phyloP scores from a whole-genome alignment of 1,140 invertebrate genomes.

The Pygmarrhopalites habei region DNA sequence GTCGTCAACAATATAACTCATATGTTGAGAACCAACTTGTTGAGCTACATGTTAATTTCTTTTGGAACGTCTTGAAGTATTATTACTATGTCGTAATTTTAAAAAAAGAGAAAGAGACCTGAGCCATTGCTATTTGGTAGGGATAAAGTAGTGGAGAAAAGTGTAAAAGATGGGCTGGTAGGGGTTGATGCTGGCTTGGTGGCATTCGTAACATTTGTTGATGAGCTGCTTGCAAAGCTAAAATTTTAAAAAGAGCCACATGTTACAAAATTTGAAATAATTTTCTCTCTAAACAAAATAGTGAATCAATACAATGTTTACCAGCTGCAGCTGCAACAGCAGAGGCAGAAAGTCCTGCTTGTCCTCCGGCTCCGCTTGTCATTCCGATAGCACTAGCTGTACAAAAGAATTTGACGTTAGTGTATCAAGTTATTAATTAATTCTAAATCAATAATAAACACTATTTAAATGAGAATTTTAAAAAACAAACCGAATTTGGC shows the following conservation, averaged over 20 bases:
- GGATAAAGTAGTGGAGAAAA: slow-evolving; percentile 77
- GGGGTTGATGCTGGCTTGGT: slow-evolving; percentile 43
- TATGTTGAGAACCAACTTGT: slow-evolving; percentile 9
- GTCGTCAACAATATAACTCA: slow-evolving; percentile 10
- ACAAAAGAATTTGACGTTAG: no score
- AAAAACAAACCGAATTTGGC: no score
- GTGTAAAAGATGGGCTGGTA: slow-evolving; percentile 70
- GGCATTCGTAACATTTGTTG: slow-evolving; percentile 54
- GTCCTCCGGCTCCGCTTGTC: slow-evolving; percentile 32
- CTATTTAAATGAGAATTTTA: no score
- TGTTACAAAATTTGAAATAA: no score
- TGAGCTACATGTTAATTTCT: slow-evolving; percentile 12
- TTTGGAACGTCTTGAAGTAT: no score
- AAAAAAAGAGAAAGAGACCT: slow-evolving; percentile 43
- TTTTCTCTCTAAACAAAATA: no score
- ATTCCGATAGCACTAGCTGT: slow-evolving; percentile 39
- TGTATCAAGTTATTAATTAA: no score
- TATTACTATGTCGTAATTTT: no score
- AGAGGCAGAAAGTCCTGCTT: slow-evolving; percentile 47
- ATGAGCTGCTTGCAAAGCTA: slow-evolving; percentile 47
- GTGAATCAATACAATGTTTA: no score
- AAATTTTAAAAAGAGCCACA: no score
- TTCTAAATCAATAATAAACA: no score
- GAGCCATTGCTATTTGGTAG: slow-evolving; percentile 76
- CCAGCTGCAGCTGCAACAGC: slow-evolving; percentile 62